phyloP scores from a whole-genome alignment of 2,113 vertebrate species.

The Pan paniscus region DNA sequence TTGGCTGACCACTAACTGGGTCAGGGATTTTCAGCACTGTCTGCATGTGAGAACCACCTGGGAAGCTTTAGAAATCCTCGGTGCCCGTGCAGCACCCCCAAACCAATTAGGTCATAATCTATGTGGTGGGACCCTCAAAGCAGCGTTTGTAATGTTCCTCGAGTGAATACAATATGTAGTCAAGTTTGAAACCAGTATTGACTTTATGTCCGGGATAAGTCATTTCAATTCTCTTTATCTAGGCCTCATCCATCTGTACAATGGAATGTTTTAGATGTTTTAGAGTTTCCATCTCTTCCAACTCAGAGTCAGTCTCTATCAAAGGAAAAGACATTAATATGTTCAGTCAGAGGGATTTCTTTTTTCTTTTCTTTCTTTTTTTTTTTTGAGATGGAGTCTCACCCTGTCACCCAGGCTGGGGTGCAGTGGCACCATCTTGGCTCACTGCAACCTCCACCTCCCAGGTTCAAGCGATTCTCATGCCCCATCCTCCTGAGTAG shows the following conservation, averaged over 20 bases:
- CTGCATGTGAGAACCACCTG: not conserved
- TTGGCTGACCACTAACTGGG: not conserved
- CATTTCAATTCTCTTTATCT: not conserved
- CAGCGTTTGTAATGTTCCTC: not conserved
- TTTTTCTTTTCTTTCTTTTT: too few species aligned
- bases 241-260: not conserved
- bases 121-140: not conserved
- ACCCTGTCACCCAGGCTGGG: too few species aligned
- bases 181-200: not conserved
- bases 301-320: too few species aligned
- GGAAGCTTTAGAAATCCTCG: not conserved
- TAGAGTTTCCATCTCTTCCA: not conserved
- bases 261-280: not conserved
- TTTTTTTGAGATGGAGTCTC: too few species aligned
- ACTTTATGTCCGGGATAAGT: not conserved
- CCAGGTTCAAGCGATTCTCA: too few species aligned
- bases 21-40: not conserved
- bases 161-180: not conserved
- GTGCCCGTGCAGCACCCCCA: fast-evolving
- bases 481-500: too few species aligned
- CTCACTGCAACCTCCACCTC: too few species aligned
- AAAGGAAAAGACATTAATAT: not conserved
- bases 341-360: not conserved
- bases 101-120: not conserved
- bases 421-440: too few species aligned